phyloP scores from a whole-genome alignment of 2,797 vertebrate genomes.

The Sebastes dallii region DNA sequence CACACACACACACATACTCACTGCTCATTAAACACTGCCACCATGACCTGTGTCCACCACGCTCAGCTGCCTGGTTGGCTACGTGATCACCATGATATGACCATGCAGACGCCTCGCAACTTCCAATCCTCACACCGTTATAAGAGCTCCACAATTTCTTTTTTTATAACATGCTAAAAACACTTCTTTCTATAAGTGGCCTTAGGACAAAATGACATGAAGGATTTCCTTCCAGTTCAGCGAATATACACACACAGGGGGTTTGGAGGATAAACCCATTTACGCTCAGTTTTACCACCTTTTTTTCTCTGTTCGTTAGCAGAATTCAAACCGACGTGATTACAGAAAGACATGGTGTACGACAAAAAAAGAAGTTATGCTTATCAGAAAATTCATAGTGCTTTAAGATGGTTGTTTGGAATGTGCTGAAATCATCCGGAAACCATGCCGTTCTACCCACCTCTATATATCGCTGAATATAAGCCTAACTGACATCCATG shows the following conservation, averaged over 20 bases:
- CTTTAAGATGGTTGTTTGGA: neutral
- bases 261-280: neutral
- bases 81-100: neutral
- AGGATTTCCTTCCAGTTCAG: neutral
- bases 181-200: neutral
- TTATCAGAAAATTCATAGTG: neutral
- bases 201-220: neutral
- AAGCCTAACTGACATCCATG: neutral
- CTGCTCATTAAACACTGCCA: constrained; percentile 40
- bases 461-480: neutral
- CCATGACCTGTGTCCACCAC: constrained; percentile 24
- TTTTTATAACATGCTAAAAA: neutral
- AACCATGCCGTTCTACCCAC: neutral
- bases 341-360: neutral
- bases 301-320: neutral
- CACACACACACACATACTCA: neutral
- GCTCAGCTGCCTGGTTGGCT: neutral
- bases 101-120: neutral
- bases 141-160: neutral
- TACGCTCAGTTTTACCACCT: neutral
- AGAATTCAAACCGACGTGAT: neutral
- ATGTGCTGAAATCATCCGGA: neutral
- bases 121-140: neutral
- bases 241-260: neutral
- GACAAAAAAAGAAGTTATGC: neutral